Evolutionary conservation across 1,140 invertebrate species (phyloP).

Genomic region (Drosophila ohnishii): DNA sequence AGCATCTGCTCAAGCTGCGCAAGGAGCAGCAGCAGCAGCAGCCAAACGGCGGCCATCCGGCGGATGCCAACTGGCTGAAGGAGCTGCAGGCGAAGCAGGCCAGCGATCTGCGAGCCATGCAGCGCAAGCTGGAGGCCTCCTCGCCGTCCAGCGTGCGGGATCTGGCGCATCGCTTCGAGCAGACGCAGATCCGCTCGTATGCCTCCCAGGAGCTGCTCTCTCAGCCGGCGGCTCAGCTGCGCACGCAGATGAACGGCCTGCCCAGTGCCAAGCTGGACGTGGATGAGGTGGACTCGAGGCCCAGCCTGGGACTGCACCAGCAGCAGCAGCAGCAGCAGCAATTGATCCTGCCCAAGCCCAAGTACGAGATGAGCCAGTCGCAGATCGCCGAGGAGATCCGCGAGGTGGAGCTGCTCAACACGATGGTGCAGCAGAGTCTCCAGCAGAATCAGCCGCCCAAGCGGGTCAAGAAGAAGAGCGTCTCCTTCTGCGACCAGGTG

Average conservation of each 20-base stretch:
- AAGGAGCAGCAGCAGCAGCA: slow-evolving; percentile 85
- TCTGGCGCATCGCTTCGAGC: slow-evolving; percentile 93
- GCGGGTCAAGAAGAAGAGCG: slow-evolving; percentile 94
- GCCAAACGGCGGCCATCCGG: slow-evolving; percentile 64
- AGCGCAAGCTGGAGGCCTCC: slow-evolving; percentile 63
- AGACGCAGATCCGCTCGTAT: slow-evolving; percentile 74
- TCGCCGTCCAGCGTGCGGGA: slow-evolving; percentile 86
- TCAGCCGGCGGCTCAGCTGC: slow-evolving; percentile 35
- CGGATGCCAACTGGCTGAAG: slow-evolving; percentile 86
- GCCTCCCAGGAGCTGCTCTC: slow-evolving; percentile 76
- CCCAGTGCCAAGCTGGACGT: slow-evolving; percentile 60
- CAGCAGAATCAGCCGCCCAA: slow-evolving; percentile 74
- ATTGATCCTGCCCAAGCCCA: slow-evolving; percentile 63
- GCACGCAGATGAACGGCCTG: slow-evolving; percentile 80
- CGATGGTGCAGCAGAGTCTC: slow-evolving; percentile 84
- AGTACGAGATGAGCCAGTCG: slow-evolving; percentile 77
- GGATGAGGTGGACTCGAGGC: slow-evolving; percentile 79
- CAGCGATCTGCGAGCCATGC: slow-evolving; percentile 86
- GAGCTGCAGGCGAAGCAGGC: slow-evolving; percentile 90
- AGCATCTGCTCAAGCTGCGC: slow-evolving; percentile 85
- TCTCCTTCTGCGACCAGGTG: slow-evolving; percentile 96
- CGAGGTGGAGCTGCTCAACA: slow-evolving; percentile 85
- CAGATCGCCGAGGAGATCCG: slow-evolving; percentile 84
- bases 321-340: slow-evolving; percentile 2
- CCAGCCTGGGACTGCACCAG: slow-evolving; percentile 27